These are phyloP conservation scores for Mus spretus DNA, from an alignment of 2,797 vertebrate species.

Conservation along the genomic window DNA sequence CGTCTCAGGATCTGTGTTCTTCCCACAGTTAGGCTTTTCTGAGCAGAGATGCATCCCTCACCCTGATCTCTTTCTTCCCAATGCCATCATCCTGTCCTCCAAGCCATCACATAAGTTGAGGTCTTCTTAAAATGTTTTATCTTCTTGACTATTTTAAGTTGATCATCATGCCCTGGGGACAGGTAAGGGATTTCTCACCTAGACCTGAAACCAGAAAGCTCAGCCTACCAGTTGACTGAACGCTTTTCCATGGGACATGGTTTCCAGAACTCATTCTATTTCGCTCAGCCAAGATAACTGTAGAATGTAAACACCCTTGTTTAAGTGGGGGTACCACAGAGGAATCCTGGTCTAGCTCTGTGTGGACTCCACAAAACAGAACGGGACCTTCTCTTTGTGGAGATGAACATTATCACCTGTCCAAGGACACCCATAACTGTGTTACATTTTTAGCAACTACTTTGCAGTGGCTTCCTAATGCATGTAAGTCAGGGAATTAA, in stretches of 20 bases:
- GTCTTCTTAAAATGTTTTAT: conserved; percentile 11
- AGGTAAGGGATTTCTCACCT: neutral
- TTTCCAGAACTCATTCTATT: conserved; percentile 18
- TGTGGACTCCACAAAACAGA: neutral
- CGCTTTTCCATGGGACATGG: neutral
- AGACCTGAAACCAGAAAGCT: conserved; percentile 15
- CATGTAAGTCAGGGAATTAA: neutral
- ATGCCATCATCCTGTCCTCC: conserved; percentile 14
- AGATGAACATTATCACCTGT: neutral
- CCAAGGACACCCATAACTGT: neutral
- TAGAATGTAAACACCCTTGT: conserved; percentile 1
- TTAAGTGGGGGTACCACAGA: neutral
- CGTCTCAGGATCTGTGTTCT: neutral
- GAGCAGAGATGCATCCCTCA: neutral
- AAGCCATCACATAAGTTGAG: neutral
- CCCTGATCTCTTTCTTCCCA: neutral
- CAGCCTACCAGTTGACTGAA: neutral
- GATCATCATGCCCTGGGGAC: neutral
- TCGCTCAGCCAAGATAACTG: conserved; percentile 20
- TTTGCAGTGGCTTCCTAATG: neutral
- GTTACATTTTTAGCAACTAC: conserved; percentile 3
- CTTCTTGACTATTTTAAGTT: conserved; percentile 35
- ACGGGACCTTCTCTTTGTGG: neutral
- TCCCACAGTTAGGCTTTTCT: conserved; percentile 8
- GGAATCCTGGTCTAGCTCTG: neutral